Percentiles rank a stretch among this genome's conserved stretches.
Conservation (phyloP, 2,888 invertebrate species). For the Morpho helenor region DNA sequence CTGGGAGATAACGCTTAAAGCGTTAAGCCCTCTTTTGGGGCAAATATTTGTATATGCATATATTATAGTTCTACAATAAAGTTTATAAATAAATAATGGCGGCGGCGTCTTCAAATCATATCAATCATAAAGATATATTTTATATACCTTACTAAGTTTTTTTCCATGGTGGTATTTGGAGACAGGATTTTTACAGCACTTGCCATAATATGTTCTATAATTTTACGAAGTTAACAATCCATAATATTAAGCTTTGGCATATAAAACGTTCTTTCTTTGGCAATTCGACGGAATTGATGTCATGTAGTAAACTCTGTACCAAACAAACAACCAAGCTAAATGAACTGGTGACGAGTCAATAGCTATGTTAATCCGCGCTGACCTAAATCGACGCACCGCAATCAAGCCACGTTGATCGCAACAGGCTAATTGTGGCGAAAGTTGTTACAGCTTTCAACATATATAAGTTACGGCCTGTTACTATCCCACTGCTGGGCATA, state of each 20-base stretch:
- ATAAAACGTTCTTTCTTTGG: not conserved
- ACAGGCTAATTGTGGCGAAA: slow-evolving; percentile 4
- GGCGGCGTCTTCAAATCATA: too few species aligned
- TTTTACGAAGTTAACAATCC: not conserved
- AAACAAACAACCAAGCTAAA: slow-evolving; percentile 1
- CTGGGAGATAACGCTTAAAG: too few species aligned
- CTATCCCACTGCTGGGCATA: too few species aligned
- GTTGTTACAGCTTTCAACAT: not conserved
- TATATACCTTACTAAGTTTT: too few species aligned
- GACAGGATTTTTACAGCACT: too few species aligned
- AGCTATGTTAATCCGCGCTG: slow-evolving; percentile 9
- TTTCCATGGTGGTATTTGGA: too few species aligned
- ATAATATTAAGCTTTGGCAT: not conserved
- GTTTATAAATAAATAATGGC: too few species aligned
- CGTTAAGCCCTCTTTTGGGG: too few species aligned
- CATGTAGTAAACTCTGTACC: not conserved
- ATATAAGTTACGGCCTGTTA: not conserved
- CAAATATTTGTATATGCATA: too few species aligned
- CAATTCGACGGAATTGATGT: not conserved
- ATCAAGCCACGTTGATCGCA: slow-evolving; percentile 11
- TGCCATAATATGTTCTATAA: too few species aligned
- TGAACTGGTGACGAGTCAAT: slow-evolving; percentile 3
- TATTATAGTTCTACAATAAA: too few species aligned
- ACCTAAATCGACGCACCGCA: slow-evolving; percentile 11
- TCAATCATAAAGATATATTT: too few species aligned